Evolutionary conservation across 2,888 invertebrate species (phyloP).

Genomic region (Charanyca ferruginea): DNA sequence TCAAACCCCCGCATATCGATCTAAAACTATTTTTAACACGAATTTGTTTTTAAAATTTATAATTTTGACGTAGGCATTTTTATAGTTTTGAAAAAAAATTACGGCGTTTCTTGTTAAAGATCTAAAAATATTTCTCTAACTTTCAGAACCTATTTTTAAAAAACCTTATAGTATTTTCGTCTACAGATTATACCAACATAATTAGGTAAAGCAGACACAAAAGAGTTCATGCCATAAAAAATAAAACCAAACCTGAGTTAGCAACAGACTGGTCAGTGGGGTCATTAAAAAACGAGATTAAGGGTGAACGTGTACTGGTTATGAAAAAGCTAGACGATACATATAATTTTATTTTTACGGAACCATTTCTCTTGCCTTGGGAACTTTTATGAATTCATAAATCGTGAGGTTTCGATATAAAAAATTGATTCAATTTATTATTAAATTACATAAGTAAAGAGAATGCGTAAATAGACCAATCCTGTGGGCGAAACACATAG

Average conservation of each 20-base stretch:
- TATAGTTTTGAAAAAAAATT: slow-evolving; percentile 27
- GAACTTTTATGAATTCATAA: too few relatives aligned
- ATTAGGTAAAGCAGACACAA: slow-evolving; percentile 46
- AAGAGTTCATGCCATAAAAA: slow-evolving; percentile 63
- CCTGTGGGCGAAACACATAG: too few relatives aligned
- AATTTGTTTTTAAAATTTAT: slow-evolving; percentile 1
- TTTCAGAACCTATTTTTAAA: slow-evolving; percentile 53
- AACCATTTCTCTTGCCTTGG: too few relatives aligned
- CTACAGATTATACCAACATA: slow-evolving; percentile 33
- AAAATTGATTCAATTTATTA: too few relatives aligned
- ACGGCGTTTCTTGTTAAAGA: slow-evolving; percentile 5
- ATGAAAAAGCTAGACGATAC: slow-evolving; percentile 20
- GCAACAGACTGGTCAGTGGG: slow-evolving; percentile 73
- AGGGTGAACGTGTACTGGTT: slow-evolving; percentile 44
- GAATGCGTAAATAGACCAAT: too few relatives aligned
- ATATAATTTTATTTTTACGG: background rate
- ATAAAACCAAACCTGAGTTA: slow-evolving; percentile 72
- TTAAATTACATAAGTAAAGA: too few relatives aligned
- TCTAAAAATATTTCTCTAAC: slow-evolving; percentile 34
- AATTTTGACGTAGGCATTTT: slow-evolving; percentile 41
- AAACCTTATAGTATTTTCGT: slow-evolving; percentile 56
- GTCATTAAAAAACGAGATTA: slow-evolving; percentile 65
- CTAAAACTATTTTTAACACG: slow-evolving; percentile 38
- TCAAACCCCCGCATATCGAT: slow-evolving; percentile 37
- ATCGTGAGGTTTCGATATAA: too few relatives aligned